These are phyloP conservation scores for Wiebesia pumilae DNA, from an alignment of 1,140 invertebrate species.

Conservation along the genomic window DNA sequence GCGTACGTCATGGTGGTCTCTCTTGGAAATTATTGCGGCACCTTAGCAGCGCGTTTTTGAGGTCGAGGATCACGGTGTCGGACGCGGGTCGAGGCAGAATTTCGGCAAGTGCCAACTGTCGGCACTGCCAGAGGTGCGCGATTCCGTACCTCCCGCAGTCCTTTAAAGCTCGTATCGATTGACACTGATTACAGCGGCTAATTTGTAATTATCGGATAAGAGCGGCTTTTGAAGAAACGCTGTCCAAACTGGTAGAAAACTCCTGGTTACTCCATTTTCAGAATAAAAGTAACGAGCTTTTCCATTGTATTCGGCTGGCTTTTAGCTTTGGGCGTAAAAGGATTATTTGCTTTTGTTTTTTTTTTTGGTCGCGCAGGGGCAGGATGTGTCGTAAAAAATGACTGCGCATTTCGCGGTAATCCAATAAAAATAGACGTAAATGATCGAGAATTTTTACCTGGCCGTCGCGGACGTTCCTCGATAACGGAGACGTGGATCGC, in stretches of 20 bases:
- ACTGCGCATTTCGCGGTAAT: neutral
- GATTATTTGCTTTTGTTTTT: too few relatives aligned
- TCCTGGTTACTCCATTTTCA: neutral
- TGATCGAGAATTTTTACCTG: neutral
- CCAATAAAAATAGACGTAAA: constrained; percentile 14
- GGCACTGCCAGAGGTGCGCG: too few relatives aligned
- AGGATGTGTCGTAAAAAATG: neutral
- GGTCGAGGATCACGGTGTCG: constrained; percentile 60
- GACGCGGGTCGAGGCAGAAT: constrained; percentile 7
- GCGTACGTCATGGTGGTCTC: constrained; percentile 60
- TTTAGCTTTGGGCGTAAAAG: neutral
- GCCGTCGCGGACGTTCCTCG: neutral
- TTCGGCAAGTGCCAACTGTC: neutral
- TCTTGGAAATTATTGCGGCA: constrained; percentile 64
- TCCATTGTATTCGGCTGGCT: constrained; percentile 5
- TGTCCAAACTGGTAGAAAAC: neutral
- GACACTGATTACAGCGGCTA: constrained; percentile 25
- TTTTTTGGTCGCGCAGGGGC: neutral
- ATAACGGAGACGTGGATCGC: neutral
- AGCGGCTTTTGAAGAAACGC: neutral
- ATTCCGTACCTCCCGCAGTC: neutral
- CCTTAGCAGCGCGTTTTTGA: constrained; percentile 56
- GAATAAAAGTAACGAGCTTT: neutral
- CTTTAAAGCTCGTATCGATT: constrained; percentile 45
- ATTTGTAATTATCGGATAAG: constrained; percentile 30